Base-by-base conservation (phyloP, 2,888 invertebrate species). In the Melieria picta region DNA sequence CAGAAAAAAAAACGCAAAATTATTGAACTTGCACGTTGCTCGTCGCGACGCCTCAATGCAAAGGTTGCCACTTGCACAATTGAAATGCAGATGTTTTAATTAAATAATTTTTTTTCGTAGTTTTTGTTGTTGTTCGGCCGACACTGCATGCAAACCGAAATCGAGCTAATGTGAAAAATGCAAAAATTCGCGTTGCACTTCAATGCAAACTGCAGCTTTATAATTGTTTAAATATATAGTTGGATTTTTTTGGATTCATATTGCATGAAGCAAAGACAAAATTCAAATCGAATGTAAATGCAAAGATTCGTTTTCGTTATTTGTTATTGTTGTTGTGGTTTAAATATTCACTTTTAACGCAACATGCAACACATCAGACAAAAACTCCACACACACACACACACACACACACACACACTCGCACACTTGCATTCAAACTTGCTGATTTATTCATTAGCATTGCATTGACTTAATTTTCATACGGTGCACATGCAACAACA, bases 211-310 rank as follows among this genome's bases (percentile, higher is more conserved):
- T 30, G 30, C 30, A 30, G 30, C 30, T 30, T 30, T 30, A 30
- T 43, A 67, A 60, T 67, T 67, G 67, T 13, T 60, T 67, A 45
- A 10, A 46, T 46, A 16, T 56, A 30, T 56, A 46, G 45, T 65
- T 56, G 4, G 16, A 50, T 30, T 62, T 13, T n/a, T 47, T 43
- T 43, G 45, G 50, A 67, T 61, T 67, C 61, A 50, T 43, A 67
- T 67, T 67, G 67, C 60, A 67, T 67, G 67, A 45, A 11, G 58
- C 60, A 67, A 60, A 67, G 67, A 67, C 67, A 67, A 64, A 50
- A 50, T 10, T 47, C 55, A 16, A 60, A 68, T 46, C 61, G 46
- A 61, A 61, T 60, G 61, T 61, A 61, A 68, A 68, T 69, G 56
- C 46, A n/a, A 7, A 13, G 30, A 46, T 55, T 62, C 52, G 60